Conservation (phyloP, 2,888 invertebrate species). For the Glyphotaelius pellucidus region DNA sequence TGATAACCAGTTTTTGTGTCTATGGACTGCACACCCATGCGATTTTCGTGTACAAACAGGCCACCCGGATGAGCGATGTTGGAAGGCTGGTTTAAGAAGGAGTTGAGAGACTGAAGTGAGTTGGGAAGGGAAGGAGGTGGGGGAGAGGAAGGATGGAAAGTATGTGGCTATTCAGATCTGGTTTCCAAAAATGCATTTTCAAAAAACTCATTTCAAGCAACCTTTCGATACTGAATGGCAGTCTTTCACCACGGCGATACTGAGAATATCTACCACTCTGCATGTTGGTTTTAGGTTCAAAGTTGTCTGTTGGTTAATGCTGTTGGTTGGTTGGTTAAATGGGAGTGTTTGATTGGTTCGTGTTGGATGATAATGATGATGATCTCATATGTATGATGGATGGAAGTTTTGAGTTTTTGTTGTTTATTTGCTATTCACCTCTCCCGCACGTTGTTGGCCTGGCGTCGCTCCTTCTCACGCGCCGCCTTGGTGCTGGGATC, state of each 20-base stretch:
- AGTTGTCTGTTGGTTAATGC: not conserved
- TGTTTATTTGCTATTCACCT: conserved; percentile 81
- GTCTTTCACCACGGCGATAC: too few species aligned
- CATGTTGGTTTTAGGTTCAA: too few species aligned
- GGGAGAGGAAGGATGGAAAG: too few species aligned
- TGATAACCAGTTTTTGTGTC: not conserved
- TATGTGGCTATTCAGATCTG: too few species aligned
- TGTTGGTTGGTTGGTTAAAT: not conserved
- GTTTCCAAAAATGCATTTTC: too few species aligned
- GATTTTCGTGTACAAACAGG: not conserved
- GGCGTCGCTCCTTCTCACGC: conserved; percentile 95
- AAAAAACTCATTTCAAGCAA: too few species aligned
- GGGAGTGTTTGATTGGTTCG: not conserved
- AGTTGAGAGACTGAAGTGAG: too few species aligned
- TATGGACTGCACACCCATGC: too few species aligned
- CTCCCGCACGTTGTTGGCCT: conserved; percentile 98
- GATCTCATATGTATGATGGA: not conserved
- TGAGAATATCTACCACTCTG: too few species aligned
- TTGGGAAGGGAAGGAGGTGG: too few species aligned
- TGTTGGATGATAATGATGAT: not conserved
- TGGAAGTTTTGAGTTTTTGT: conserved; percentile 11
- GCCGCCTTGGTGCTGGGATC: conserved; percentile 94
- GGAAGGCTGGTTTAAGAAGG: not conserved
- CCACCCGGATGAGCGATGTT: not conserved
- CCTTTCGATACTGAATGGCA: too few species aligned